A percentile compares a stretch with the other conserved stretches of the same genome.
These are phyloP conservation scores for Drosophila pruinosa DNA, from an alignment of 1,140 invertebrate species.

Conservation along the genomic window DNA sequence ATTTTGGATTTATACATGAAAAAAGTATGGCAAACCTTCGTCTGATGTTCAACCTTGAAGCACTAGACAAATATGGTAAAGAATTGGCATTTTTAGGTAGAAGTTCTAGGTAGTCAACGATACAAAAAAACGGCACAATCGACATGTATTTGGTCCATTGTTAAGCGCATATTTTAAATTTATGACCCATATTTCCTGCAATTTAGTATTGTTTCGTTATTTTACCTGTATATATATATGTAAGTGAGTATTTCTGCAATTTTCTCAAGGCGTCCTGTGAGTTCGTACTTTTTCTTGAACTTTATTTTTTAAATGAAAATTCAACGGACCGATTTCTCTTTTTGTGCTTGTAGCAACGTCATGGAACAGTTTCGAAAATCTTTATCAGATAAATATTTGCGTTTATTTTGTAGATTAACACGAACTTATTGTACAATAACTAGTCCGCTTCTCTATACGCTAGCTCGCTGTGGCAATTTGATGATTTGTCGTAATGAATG, in stretches of 20 bases:
- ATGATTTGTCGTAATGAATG: conserved; percentile 81
- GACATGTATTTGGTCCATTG: conserved; percentile 34
- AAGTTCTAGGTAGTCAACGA: not conserved
- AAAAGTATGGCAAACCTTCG: not conserved
- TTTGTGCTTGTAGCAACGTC: conserved; percentile 49
- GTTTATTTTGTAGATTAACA: conserved; percentile 76
- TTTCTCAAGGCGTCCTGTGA: not conserved
- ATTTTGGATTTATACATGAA: not conserved
- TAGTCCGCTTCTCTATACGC: conserved; percentile 46
- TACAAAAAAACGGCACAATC: conserved; percentile 31
- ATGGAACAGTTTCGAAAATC: conserved; percentile 72
- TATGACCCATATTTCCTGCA: conserved; percentile 71
- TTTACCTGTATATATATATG: conserved; percentile 55
- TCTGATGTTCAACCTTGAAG: conserved; percentile 1
- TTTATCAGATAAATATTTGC: conserved; percentile 70
- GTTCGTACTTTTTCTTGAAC: not conserved
- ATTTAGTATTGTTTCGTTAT: conserved; percentile 17
- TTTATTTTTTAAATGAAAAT: conserved; percentile 24
- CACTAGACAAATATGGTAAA: not conserved
- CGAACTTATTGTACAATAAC: conserved; percentile 50
- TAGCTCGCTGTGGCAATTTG: conserved; percentile 59
- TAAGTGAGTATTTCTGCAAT: not conserved
- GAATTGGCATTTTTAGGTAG: conserved; percentile 1
- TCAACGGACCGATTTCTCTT: conserved; percentile 36
- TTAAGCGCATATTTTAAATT: conserved; percentile 60